Evolutionary conservation across 1,140 invertebrate species (phyloP).

Genomic region (Vanessa tameamea): DNA sequence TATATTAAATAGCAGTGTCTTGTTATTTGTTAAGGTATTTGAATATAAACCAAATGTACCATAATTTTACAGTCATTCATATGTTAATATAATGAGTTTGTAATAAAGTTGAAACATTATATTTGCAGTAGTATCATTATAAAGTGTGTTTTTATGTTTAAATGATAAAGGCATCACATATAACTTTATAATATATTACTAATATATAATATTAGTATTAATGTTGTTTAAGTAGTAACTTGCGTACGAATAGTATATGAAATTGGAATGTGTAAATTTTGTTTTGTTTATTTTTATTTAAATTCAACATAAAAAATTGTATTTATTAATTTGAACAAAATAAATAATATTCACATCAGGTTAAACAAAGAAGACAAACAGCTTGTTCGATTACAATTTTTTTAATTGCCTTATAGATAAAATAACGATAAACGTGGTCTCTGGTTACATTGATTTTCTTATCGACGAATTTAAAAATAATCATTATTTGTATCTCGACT

Average conservation of each 20-base stretch:
- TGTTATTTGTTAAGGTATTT: slow-evolving; percentile 46
- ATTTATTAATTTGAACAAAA: too few relatives aligned
- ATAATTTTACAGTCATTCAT: slow-evolving; percentile 34
- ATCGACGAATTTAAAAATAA: slow-evolving; percentile 8
- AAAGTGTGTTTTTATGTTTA: slow-evolving; percentile 13
- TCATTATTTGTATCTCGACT: slow-evolving; percentile 6
- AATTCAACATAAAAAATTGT: too few relatives aligned
- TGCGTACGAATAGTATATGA: neutral
- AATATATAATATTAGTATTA: neutral
- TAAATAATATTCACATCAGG: too few relatives aligned
- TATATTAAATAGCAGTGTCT: slow-evolving; percentile 61
- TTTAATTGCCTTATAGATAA: slow-evolving; percentile 8
- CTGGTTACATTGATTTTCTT: slow-evolving; percentile 2
- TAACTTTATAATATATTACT: neutral
- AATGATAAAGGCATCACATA: neutral
- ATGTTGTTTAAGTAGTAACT: neutral
- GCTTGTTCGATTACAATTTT: neutral
- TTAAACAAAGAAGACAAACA: neutral
- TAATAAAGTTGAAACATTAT: slow-evolving; percentile 36
- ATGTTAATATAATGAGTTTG: slow-evolving; percentile 26
- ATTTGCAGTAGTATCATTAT: slow-evolving; percentile 14
- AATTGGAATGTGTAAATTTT: neutral
- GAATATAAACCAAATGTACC: slow-evolving; percentile 47
- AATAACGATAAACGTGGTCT: neutral
- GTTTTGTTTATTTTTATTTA: too few relatives aligned